phyloP scores from a whole-genome alignment of 2,113 vertebrate species.

The Vidua chalybeata region DNA sequence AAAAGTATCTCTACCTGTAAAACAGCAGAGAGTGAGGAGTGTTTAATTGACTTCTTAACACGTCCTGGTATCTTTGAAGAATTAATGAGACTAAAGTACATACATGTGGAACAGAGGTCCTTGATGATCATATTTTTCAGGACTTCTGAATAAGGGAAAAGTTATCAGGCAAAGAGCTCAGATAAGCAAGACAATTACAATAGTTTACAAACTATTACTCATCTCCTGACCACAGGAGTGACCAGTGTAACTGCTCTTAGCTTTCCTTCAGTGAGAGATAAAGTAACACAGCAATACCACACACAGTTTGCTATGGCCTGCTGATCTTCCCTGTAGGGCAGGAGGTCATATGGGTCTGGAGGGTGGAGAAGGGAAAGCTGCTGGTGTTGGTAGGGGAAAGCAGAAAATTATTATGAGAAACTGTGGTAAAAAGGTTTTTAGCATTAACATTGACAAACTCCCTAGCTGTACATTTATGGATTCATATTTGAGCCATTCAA shows the following conservation, averaged over 20 bases:
- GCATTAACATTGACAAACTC: background rate
- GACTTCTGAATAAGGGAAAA: background rate
- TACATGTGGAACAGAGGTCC: background rate
- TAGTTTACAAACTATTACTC: background rate
- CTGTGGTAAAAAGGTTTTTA: background rate
- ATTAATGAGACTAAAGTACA: background rate
- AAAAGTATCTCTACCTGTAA: background rate
- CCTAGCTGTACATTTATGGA: background rate
- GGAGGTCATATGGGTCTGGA: background rate
- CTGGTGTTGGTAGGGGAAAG: background rate
- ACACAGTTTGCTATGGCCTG: background rate
- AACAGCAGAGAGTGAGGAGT: background rate
- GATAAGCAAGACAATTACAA: background rate
- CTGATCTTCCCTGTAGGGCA: background rate
- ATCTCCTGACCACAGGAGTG: background rate
- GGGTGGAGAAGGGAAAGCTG: background rate
- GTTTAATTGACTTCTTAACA: background rate
- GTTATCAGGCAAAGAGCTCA: background rate
- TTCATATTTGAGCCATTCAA: background rate
- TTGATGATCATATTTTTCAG: background rate
- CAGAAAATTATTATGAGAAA: background rate
- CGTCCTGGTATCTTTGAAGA: background rate
- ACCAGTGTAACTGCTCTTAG: background rate
- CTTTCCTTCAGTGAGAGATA: background rate
- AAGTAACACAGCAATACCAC: background rate